Evolutionary conservation across 2,797 vertebrate species (phyloP).

Genomic region (Lepilemur septentrionalis): DNA sequence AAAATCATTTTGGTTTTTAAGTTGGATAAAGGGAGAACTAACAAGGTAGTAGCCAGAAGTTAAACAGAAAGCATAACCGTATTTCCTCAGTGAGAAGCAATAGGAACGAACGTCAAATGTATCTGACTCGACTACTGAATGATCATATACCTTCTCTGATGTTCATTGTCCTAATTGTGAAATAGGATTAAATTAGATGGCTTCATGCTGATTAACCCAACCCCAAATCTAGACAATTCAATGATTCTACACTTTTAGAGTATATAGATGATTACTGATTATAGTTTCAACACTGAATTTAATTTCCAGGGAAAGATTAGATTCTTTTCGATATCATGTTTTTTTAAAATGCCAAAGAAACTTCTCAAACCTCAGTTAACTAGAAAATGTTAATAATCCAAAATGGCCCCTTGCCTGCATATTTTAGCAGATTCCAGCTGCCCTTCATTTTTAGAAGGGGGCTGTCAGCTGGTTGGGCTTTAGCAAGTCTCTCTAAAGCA

Average conservation of each 20-base stretch:
- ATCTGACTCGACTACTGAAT: background rate
- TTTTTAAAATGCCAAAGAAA: slow-evolving; percentile 14
- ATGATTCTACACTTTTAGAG: background rate
- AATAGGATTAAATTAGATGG: background rate
- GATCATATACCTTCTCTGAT: background rate
- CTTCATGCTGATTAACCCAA: background rate
- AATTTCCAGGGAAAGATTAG: slow-evolving; percentile 1
- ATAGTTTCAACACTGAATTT: background rate
- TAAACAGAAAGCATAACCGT: background rate
- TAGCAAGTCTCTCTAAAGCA: background rate
- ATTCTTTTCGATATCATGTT: background rate
- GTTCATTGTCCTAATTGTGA: slow-evolving; percentile 1
- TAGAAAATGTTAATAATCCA: slow-evolving; percentile 17
- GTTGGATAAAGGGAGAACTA: background rate
- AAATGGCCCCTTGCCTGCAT: background rate
- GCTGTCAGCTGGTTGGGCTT: background rate
- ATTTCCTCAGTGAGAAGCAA: background rate
- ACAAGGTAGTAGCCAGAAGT: background rate
- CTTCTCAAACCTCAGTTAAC: background rate
- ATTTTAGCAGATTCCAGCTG: background rate
- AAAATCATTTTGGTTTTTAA: background rate
- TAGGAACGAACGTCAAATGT: background rate
- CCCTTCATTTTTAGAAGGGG: background rate
- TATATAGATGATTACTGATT: background rate
- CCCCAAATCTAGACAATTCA: background rate